These are phyloP conservation scores for Penaeus vannamei DNA, from an alignment of 1,140 invertebrate genomes.

Conservation along the genomic window DNA sequence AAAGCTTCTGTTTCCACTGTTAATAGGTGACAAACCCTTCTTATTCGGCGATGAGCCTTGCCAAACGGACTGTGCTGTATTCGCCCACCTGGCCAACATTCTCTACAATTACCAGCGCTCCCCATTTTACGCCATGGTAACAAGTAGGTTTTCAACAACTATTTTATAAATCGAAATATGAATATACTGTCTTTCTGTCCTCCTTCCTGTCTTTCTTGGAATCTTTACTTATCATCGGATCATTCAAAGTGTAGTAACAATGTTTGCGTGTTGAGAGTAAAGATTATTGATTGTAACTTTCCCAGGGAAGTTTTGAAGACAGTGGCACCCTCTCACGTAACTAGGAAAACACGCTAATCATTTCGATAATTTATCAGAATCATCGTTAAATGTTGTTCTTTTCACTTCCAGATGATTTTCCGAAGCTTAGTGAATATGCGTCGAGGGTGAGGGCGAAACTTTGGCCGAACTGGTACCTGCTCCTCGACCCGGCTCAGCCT, in stretches of 20 bases:
- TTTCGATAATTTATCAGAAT: too few relatives aligned
- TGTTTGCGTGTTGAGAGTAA: too few relatives aligned
- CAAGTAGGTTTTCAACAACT: background rate
- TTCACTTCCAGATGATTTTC: background rate
- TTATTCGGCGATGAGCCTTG: conserved; percentile 22
- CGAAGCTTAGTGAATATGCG: background rate
- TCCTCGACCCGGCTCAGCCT: background rate
- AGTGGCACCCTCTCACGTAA: background rate
- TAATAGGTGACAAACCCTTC: conserved; percentile 30
- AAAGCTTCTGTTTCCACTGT: background rate
- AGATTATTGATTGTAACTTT: too few relatives aligned
- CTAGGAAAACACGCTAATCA: background rate
- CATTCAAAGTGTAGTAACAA: background rate
- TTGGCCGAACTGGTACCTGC: conserved; percentile 38
- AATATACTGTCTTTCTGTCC: background rate
- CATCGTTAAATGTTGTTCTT: background rate
- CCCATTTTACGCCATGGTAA: conserved; percentile 26
- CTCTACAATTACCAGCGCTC: conserved; percentile 42
- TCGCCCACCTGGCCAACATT: conserved; percentile 43
- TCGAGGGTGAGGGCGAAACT: conserved; percentile 7
- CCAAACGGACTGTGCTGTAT: conserved; percentile 35
- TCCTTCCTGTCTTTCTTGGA: background rate
- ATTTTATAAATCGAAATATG: background rate
- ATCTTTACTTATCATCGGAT: background rate
- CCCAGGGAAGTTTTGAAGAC: background rate